phyloP scores from a whole-genome alignment of 2,888 invertebrate species.

The Papilio elwesi region DNA sequence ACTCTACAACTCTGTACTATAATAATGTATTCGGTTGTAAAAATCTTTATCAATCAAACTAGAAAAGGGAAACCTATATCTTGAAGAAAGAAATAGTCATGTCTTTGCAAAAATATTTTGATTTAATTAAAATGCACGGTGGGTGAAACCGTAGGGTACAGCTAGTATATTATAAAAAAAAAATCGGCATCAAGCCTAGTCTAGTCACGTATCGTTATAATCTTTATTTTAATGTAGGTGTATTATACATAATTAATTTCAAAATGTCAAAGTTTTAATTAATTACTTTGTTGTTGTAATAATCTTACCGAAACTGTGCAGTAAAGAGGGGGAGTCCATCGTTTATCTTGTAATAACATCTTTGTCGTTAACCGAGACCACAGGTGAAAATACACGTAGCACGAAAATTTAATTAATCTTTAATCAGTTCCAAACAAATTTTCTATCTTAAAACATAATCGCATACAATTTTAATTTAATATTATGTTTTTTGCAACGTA shows the following conservation, averaged over 20 bases:
- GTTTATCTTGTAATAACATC: slow-evolving; percentile 8
- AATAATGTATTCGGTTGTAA: no score
- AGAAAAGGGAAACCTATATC: no score
- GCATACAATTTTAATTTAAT: neutral
- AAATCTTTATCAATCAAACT: no score
- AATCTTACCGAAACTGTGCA: neutral
- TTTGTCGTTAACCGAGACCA: slow-evolving; percentile 4
- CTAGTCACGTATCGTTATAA: no score
- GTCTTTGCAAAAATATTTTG: no score
- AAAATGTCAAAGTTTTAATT: slow-evolving; percentile 10
- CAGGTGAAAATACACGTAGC: neutral
- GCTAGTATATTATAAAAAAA: neutral
- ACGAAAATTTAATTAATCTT: slow-evolving; percentile 2
- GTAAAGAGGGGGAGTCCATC: slow-evolving; percentile 8
- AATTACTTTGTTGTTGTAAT: slow-evolving; percentile 14
- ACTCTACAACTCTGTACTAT: no score
- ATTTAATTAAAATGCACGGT: no score
- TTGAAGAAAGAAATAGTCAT: no score
- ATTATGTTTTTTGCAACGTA: neutral
- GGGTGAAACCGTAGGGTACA: no score
- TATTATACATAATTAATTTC: slow-evolving; percentile 1
- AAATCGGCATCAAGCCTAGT: neutral
- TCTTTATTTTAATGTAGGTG: neutral
- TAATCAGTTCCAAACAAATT: neutral
- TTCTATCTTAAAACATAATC: neutral